Base-by-base conservation (phyloP, 2,888 invertebrate genomes). In the Catocala fraxini region DNA sequence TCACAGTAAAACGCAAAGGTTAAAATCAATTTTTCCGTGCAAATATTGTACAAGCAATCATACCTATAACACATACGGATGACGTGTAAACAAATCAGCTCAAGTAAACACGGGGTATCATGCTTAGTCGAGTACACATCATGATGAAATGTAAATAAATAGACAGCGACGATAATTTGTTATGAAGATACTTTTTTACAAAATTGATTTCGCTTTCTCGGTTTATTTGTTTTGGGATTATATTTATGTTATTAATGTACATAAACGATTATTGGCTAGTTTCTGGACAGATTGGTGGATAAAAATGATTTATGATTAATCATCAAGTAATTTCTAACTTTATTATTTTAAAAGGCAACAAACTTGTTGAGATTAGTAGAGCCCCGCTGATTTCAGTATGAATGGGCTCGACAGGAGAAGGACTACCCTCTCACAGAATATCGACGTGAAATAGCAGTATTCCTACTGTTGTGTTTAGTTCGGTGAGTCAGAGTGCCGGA, bases 41-140 rank as follows among this genome's bases (percentile, higher is more conserved):
- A 75, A 78, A 75, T 58, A 75, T 63, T 4, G 56, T 46, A 56
- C 67, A 75, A 78, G 76, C 67, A 67, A 75, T 75, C 70, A 54
- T 63, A 42, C 43, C 56, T 10, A 55, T 78, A 65, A 61, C 58
- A 68, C 52, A 65, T 67, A 63, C 45, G 65, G 63, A 62, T 68
- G 66, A 61, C 65, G 48, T 7, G 41, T 65, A 79, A 68, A 79
- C 63, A 79, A 79, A 76, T 76, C 75, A 70, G 60, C 12, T 25
- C 56, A 55, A 65, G 79, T 61, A 75, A 79, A 75, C 76, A 79
- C 53, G 11, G 48, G 43, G 77, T 75, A 75, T 79, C 70, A 65
- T 57, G 63, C 74, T 76, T 70, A 79, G 68, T 49, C 33, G 56
- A 33, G 56, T 57, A 62, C 54, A 58, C 54, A 58, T 13, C 12